phyloP scores from a whole-genome alignment of 1,140 invertebrate species.

The Caenorhabditis remanei region DNA sequence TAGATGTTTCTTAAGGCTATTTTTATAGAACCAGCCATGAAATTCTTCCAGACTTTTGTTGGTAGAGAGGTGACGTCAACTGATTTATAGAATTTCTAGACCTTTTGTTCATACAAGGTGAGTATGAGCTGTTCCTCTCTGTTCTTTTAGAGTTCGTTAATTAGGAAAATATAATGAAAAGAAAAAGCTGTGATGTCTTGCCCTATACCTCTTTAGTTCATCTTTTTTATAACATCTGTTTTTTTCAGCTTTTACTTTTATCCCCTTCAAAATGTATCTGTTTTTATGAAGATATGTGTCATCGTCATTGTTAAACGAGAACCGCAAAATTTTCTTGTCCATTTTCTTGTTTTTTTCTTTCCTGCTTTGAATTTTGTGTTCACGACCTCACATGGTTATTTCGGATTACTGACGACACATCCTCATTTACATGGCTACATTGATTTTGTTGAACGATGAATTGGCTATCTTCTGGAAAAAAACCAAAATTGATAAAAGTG shows the following conservation, averaged over 20 bases:
- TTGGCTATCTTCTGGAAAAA: neutral
- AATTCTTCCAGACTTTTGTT: too few species aligned
- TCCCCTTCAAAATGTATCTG: slow-evolving; percentile 8
- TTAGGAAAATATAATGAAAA: neutral
- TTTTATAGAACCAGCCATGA: too few species aligned
- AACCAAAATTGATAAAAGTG: neutral
- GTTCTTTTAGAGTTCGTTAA: neutral
- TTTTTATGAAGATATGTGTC: neutral
- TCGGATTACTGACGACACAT: slow-evolving; percentile 45
- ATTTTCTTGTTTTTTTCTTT: neutral
- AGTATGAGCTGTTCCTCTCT: neutral
- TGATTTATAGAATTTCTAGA: too few species aligned
- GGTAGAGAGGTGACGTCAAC: too few species aligned
- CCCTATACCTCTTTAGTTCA: neutral
- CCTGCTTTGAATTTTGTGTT: too few species aligned
- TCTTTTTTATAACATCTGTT: neutral
- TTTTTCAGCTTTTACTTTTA: neutral
- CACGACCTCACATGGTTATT: neutral
- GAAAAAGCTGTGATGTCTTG: neutral
- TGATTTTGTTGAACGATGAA: neutral
- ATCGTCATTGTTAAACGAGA: slow-evolving; percentile 32
- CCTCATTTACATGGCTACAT: neutral
- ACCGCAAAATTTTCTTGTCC: neutral
- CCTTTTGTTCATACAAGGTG: too few species aligned
- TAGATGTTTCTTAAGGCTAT: too few species aligned